phyloP scores from a whole-genome alignment of 1,140 invertebrate species.

The Ceratina japonica region DNA sequence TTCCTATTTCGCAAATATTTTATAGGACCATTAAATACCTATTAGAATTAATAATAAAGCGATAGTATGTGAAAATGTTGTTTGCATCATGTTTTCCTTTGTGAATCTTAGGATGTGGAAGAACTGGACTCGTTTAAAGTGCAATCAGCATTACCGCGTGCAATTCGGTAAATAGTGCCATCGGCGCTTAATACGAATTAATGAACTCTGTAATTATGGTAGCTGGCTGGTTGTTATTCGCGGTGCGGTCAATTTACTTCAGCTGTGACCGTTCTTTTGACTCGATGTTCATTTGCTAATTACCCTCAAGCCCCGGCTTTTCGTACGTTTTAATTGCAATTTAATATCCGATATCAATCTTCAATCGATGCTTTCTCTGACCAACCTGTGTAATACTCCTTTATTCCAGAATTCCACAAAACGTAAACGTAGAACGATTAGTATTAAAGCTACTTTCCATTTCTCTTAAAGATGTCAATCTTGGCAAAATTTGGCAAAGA shows the following conservation, averaged over 20 bases:
- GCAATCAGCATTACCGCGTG: conserved; percentile 8
- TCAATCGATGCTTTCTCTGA: conserved; percentile 1
- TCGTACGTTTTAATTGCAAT: conserved; percentile 43
- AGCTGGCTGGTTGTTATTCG: conserved; percentile 13
- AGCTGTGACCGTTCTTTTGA: conserved; percentile 6
- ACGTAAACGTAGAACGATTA: neutral
- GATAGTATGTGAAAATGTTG: neutral
- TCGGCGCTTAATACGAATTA: conserved; percentile 20
- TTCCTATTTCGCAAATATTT: no score
- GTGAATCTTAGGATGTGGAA: neutral
- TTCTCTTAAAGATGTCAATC: no score
- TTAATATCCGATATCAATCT: neutral
- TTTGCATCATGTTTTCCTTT: no score
- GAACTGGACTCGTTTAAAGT: neutral
- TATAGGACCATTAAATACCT: no score
- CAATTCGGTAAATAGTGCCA: conserved; percentile 10
- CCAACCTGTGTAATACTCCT: neutral
- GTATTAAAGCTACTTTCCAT: no score
- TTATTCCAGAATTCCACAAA: neutral
- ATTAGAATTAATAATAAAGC: no score
- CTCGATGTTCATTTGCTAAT: conserved; percentile 36
- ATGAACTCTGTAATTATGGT: conserved; percentile 39
- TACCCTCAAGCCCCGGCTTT: conserved; percentile 26
- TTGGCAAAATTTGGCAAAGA: no score
- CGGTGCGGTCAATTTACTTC: conserved; percentile 34